Evolutionary conservation across 2,797 vertebrate genomes (phyloP).

Genomic region (Sciurus vulgaris): DNA sequence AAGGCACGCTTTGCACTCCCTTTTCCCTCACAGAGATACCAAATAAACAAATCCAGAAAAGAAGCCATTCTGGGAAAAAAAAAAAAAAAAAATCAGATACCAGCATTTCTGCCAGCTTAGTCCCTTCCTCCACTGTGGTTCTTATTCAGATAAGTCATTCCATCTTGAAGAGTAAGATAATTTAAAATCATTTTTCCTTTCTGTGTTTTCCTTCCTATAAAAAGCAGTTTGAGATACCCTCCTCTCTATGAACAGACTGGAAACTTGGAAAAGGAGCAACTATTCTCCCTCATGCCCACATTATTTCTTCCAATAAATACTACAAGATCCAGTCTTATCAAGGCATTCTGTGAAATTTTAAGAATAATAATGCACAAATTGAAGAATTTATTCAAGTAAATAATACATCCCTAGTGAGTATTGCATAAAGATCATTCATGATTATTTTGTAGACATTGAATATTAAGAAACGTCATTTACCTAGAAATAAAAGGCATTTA

Average conservation of each 20-base stretch:
- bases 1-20: rapidly evolving
- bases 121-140: neutral
- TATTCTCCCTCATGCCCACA: neutral
- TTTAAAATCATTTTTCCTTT: neutral
- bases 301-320: neutral
- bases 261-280: neutral
- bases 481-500: neutral
- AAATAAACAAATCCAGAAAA: neutral
- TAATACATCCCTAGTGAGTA: neutral
- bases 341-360: neutral
- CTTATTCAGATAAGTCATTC: neutral
- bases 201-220: neutral
- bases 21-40: neutral
- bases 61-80: neutral
- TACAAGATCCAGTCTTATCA: neutral
- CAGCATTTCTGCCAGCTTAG: rapidly evolving
- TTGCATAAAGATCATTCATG: neutral
- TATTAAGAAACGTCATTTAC: neutral
- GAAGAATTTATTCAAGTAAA: conserved; percentile 19
- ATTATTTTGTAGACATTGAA: neutral
- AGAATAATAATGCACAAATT: neutral
- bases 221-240: neutral
- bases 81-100: neutral
- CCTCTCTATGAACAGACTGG: neutral
- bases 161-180: neutral